Evolutionary conservation across 1,140 invertebrate genomes (phyloP).

Genomic region (Berghia stephanieae): DNA sequence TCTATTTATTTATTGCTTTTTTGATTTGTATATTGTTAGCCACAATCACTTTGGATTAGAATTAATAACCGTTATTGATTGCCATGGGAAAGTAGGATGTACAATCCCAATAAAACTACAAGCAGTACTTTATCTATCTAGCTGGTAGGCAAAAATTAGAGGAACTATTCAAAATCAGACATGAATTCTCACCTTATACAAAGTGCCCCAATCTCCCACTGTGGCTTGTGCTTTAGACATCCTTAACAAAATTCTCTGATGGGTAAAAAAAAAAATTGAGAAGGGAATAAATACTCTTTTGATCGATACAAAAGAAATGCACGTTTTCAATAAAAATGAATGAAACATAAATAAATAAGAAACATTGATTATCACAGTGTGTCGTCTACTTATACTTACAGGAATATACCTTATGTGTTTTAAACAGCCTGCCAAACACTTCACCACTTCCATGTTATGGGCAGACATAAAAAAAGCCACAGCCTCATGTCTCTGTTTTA

Average conservation of each 20-base stretch:
- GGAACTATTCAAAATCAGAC: constrained; percentile 4
- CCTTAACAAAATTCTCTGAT: constrained; percentile 69
- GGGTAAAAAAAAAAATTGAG: too few species aligned
- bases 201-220: constrained; percentile 74
- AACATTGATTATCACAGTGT: not conserved
- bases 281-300: too few species aligned
- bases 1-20: too few species aligned
- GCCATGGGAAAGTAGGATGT: too few species aligned
- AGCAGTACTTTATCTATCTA: too few species aligned
- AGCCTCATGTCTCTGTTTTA: constrained; percentile 73
- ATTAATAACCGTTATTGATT: too few species aligned
- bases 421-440: constrained; percentile 71
- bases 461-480: constrained; percentile 73
- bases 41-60: too few species aligned
- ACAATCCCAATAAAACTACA: too few species aligned
- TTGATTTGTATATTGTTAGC: too few species aligned
- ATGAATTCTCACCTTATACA: constrained; percentile 56
- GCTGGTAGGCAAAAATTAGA: too few species aligned
- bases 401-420: constrained; percentile 72
- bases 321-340: not conserved
- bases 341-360: constrained; percentile 5
- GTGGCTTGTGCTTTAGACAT: constrained; percentile 74
- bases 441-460: constrained; percentile 71
- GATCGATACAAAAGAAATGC: too few species aligned
- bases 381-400: constrained; percentile 61